Evolutionary conservation across 1,140 invertebrate species (phyloP).

Genomic region (Monochamus saltuarius): DNA sequence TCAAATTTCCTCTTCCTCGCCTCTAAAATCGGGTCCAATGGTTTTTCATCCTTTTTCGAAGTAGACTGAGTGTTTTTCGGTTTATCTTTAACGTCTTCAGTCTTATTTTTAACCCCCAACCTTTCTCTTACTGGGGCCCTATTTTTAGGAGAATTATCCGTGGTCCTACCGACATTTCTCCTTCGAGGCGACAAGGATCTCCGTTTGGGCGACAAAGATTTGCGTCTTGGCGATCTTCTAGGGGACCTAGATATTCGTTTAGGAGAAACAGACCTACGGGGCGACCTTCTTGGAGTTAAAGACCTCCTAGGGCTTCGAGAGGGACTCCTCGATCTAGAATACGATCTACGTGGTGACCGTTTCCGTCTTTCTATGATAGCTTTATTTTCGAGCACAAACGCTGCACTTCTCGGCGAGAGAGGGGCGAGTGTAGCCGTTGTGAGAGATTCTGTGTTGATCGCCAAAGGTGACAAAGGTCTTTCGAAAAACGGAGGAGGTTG

Average conservation of each 20-base stretch:
- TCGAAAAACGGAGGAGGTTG: conserved; percentile 26
- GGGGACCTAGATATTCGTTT: conserved; percentile 2
- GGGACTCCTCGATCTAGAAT: conserved; percentile 39
- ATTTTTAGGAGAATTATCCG: conserved; percentile 23
- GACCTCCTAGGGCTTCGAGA: conserved; percentile 27
- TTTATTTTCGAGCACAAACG: conserved; percentile 50
- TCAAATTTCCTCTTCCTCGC: conserved; percentile 48
- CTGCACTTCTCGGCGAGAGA: conserved; percentile 49
- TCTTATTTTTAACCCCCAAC: conserved; percentile 27
- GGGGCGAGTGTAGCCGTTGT: conserved; percentile 45
- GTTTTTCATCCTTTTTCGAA: conserved; percentile 28
- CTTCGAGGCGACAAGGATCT: conserved; percentile 15
- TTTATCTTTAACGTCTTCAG: conserved; percentile 22
- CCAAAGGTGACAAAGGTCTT: conserved; percentile 43
- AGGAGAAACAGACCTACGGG: conserved; percentile 20
- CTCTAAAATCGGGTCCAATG: conserved; percentile 45
- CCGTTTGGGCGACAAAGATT: conserved; percentile 32
- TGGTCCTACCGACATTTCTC: conserved; percentile 21
- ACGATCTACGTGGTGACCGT: conserved; percentile 42
- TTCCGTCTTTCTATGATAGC: conserved; percentile 49
- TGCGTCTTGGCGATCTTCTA: conserved; percentile 12
- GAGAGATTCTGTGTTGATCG: conserved; percentile 41
- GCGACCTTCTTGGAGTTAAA: conserved; percentile 18
- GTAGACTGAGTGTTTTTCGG: conserved; percentile 21
- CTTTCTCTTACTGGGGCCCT: conserved; percentile 30